Evolutionary conservation across 2,113 vertebrate species (phyloP).

Genomic region (Hemiprocne comata): DNA sequence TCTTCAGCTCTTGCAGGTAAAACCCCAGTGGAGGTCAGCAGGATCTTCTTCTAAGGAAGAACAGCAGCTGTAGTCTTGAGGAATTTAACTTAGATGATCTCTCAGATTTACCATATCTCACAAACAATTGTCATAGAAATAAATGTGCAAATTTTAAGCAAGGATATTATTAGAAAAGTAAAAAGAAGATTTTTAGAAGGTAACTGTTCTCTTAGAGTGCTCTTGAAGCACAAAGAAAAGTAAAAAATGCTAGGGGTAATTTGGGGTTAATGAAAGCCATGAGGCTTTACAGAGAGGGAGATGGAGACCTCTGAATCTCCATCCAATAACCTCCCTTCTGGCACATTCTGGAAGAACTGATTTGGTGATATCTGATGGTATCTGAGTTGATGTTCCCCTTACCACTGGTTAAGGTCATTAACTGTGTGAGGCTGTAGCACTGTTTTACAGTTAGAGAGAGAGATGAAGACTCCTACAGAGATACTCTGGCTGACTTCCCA

Average conservation of each 20-base stretch:
- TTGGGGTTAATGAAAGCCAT: background rate
- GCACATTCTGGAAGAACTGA: background rate
- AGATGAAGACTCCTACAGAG: slow-evolving; percentile 26
- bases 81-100: background rate
- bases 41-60: background rate
- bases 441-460: background rate
- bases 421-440: background rate
- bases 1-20: background rate
- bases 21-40: background rate
- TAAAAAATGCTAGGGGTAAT: background rate
- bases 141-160: background rate
- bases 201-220: background rate
- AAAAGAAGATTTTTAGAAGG: background rate
- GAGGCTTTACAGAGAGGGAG: background rate
- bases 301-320: background rate
- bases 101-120: background rate
- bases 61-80: background rate
- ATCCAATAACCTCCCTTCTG: background rate
- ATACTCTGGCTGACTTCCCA: slow-evolving; percentile 61
- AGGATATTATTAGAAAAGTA: background rate
- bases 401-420: background rate
- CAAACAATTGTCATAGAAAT: background rate
- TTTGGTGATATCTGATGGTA: background rate
- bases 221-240: background rate
- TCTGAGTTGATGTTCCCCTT: background rate